Evolutionary conservation across 2,113 vertebrate species (phyloP).

Genomic region (Psittacula cyanocephala): DNA sequence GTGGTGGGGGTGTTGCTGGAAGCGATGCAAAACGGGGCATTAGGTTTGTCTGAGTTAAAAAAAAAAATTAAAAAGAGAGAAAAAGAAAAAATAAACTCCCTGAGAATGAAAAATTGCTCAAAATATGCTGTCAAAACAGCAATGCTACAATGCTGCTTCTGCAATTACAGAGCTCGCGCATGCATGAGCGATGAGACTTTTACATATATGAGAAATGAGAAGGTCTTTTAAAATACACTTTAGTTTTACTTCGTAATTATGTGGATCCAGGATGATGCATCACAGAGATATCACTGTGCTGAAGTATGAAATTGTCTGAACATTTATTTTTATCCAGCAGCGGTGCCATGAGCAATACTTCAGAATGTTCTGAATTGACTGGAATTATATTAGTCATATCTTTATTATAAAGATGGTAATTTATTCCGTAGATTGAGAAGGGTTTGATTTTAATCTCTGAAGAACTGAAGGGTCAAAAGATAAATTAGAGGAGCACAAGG

Average conservation of each 20-base stretch:
- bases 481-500: not conserved
- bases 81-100: not conserved
- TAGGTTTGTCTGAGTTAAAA: not conserved
- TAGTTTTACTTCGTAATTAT: slow-evolving; percentile 1
- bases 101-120: not conserved
- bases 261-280: slow-evolving; percentile 9
- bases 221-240: slow-evolving; percentile 33
- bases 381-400: slow-evolving; percentile 15
- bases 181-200: slow-evolving; percentile 7
- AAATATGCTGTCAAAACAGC: slow-evolving; percentile 12
- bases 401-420: slow-evolving; percentile 1
- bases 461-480: slow-evolving; percentile 20
- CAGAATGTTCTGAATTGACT: slow-evolving; percentile 1
- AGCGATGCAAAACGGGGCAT: not conserved
- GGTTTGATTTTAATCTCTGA: slow-evolving; percentile 20
- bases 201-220: not conserved
- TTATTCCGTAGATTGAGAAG: not conserved
- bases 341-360: not conserved
- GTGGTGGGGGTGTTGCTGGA: not conserved
- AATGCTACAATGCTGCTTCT: not conserved
- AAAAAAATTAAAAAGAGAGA: not conserved
- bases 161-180: not conserved
- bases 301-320: slow-evolving; percentile 23
- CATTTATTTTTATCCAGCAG: slow-evolving; percentile 37
- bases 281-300: not conserved